These are phyloP conservation scores for Hoplodrina blanda DNA, from an alignment of 2,888 invertebrate genomes.

Conservation along the genomic window DNA sequence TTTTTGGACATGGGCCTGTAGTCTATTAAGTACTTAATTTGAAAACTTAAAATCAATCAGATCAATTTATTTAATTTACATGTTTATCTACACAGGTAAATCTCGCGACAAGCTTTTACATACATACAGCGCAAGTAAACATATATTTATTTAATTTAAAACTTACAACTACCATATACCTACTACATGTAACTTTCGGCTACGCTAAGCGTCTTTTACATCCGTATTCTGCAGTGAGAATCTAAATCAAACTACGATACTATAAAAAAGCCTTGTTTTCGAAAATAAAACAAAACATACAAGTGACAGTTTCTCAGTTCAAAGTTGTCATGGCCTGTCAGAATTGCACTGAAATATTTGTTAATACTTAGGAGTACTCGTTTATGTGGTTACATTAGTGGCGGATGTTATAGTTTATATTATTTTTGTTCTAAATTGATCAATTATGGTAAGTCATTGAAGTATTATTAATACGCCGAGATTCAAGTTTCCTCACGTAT, in stretches of 20 bases:
- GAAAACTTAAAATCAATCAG: too few relatives aligned
- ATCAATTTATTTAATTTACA: too few relatives aligned
- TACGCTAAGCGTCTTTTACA: too few relatives aligned
- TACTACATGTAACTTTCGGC: too few relatives aligned
- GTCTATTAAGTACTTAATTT: too few relatives aligned
- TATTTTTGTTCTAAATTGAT: slow-evolving; percentile 83
- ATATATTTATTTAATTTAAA: too few relatives aligned
- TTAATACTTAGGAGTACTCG: slow-evolving; percentile 78
- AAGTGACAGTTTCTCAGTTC: slow-evolving; percentile 74
- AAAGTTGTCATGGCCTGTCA: slow-evolving; percentile 86
- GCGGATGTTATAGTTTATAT: slow-evolving; percentile 74
- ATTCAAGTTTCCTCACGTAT: not conserved
- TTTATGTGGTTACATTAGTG: slow-evolving; percentile 73
- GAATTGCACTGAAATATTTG: slow-evolving; percentile 84
- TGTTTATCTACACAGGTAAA: too few relatives aligned
- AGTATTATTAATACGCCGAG: not conserved
- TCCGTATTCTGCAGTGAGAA: not conserved
- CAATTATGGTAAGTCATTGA: slow-evolving; percentile 80
- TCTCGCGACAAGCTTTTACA: too few relatives aligned
- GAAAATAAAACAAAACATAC: slow-evolving; percentile 52
- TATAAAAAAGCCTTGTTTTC: slow-evolving; percentile 19
- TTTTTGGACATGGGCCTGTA: too few relatives aligned
- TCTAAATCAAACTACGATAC: not conserved
- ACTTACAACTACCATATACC: too few relatives aligned
- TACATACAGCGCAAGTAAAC: too few relatives aligned